phyloP scores from a whole-genome alignment of 1,140 invertebrate genomes.

The Brachionus rubens region DNA sequence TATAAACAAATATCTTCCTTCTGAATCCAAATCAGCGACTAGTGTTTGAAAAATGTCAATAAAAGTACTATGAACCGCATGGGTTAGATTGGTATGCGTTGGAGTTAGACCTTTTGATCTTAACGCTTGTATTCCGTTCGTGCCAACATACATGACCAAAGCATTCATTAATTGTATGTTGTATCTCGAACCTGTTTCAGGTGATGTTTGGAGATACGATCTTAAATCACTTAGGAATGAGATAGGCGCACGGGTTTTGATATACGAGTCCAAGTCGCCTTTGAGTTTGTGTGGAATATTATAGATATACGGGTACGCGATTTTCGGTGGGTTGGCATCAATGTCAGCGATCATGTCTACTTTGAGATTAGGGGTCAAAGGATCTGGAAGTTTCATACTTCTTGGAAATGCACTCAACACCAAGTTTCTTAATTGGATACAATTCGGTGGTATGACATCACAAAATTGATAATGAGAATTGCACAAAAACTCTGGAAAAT shows the following conservation, averaged over 20 bases:
- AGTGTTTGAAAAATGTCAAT: slow-evolving; percentile 99
- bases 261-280: slow-evolving; percentile 88
- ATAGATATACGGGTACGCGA: slow-evolving; percentile 80
- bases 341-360: slow-evolving; percentile 87
- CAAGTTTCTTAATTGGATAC: slow-evolving; percentile 96
- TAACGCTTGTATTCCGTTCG: slow-evolving; percentile 64
- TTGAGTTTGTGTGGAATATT: slow-evolving; percentile 83
- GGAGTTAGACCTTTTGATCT: slow-evolving; percentile 77
- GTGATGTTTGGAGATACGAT: slow-evolving; percentile 32
- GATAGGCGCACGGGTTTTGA: slow-evolving; percentile 87
- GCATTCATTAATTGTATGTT: slow-evolving; percentile 45
- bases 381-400: slow-evolving; percentile 95
- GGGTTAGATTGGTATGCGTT: slow-evolving; percentile 72
- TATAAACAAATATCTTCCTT: slow-evolving; percentile 87
- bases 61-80: slow-evolving; percentile 89
- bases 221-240: slow-evolving; percentile 88
- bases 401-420: slow-evolving; percentile 94
- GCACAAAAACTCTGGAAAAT: slow-evolving; percentile 97
- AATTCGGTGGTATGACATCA: slow-evolving; percentile 96
- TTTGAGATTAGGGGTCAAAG: slow-evolving; percentile 85
- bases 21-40: slow-evolving; percentile 91
- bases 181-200: slow-evolving; percentile 22
- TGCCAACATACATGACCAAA: slow-evolving; percentile 28
- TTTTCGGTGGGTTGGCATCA: slow-evolving; percentile 74
- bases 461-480: slow-evolving; percentile 99